Conservation (phyloP, 2,797 vertebrate species). For the Xerus rutilus region DNA sequence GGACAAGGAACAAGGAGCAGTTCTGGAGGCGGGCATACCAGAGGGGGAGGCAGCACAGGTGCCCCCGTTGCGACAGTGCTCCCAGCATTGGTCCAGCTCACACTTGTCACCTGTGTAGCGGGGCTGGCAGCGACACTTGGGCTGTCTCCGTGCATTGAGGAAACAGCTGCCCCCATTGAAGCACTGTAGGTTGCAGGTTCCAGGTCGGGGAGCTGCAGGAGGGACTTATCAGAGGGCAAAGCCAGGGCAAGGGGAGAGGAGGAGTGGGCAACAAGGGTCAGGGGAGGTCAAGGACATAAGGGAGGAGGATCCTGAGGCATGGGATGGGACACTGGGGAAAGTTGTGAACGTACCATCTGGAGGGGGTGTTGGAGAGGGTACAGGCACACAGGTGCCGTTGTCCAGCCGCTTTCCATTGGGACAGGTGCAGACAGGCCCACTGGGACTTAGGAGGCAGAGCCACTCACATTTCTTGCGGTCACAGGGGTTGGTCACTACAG, state of each 20-base stretch:
- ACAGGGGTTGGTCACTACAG: conserved; percentile 95
- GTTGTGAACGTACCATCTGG: conserved; percentile 90
- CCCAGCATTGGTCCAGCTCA: conserved; percentile 95
- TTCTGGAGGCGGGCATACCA: conserved; percentile 84
- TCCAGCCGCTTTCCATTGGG: conserved; percentile 95
- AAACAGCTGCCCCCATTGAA: conserved; percentile 96
- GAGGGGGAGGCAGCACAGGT: conserved; percentile 96
- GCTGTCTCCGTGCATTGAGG: conserved; percentile 95
- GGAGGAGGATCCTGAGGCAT: fast-evolving
- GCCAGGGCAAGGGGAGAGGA: neutral
- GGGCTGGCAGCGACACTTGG: conserved; percentile 97
- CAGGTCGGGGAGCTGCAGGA: conserved; percentile 87
- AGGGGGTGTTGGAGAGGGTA: conserved; percentile 91
- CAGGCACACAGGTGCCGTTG: conserved; percentile 95
- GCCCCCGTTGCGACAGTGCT: conserved; percentile 96
- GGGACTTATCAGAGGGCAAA: neutral
- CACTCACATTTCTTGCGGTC: conserved; percentile 98
- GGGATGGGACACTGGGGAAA: fast-evolving
- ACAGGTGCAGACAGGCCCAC: conserved; percentile 96
- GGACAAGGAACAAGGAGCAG: neutral
- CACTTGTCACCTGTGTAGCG: conserved; percentile 95
- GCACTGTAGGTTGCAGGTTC: conserved; percentile 93
- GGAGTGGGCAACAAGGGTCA: neutral
- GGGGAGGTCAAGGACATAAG: neutral
- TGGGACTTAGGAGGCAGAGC: conserved; percentile 97